Conservation (phyloP, 2,888 invertebrate genomes). For the Melieria crassipennis region DNA sequence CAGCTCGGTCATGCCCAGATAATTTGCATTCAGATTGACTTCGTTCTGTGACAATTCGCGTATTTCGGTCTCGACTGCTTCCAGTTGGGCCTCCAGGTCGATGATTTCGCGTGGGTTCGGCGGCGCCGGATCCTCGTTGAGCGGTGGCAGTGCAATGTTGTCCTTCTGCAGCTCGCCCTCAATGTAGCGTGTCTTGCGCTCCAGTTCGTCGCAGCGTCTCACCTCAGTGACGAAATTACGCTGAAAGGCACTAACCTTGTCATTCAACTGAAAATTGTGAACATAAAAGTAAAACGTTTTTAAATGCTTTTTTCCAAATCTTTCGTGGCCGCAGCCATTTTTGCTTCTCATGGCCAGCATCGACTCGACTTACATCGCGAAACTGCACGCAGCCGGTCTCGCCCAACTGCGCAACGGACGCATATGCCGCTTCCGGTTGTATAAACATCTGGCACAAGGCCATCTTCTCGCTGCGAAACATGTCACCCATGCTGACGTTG, state of each 20-base stretch:
- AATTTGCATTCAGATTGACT: constrained; percentile 91
- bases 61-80: constrained; percentile 95
- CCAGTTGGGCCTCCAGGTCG: constrained; percentile 85
- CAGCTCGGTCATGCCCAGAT: constrained; percentile 89
- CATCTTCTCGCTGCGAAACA: constrained; percentile 93
- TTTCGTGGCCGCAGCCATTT: background rate
- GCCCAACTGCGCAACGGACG: constrained; percentile 92
- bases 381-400: constrained; percentile 95
- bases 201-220: constrained; percentile 86
- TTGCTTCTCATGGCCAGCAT: no score
- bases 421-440: constrained; percentile 94
- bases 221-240: constrained; percentile 87
- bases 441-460: constrained; percentile 93
- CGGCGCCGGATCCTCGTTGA: constrained; percentile 74
- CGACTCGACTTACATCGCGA: constrained; percentile 80
- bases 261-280: constrained; percentile 72
- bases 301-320: background rate
- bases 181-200: constrained; percentile 79
- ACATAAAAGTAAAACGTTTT: background rate
- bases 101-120: constrained; percentile 82
- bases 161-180: constrained; percentile 83
- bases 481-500: constrained; percentile 72
- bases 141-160: constrained; percentile 74
- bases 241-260: constrained; percentile 82
- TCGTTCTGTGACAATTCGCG: constrained; percentile 93